These are phyloP conservation scores for Neodiprion pinetum DNA, from an alignment of 1,140 invertebrate genomes.

Conservation along the genomic window DNA sequence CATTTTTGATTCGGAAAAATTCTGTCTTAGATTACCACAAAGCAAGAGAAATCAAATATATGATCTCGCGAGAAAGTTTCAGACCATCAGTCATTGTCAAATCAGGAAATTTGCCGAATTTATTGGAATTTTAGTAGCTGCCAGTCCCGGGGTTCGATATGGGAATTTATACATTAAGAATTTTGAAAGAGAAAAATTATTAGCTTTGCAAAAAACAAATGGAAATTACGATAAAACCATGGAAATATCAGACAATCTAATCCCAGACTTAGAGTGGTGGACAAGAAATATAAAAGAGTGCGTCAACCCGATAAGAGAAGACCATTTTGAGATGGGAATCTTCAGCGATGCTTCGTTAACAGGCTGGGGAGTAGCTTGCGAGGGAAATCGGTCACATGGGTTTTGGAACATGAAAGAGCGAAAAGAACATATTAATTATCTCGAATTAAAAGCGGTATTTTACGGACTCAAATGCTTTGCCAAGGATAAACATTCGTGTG, in stretches of 20 bases:
- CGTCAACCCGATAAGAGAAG: slow-evolving; percentile 24
- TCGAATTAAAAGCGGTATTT: too few relatives aligned
- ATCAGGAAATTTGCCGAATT: slow-evolving; percentile 34
- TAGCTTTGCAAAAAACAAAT: slow-evolving; percentile 21
- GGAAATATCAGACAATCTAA: slow-evolving; percentile 13
- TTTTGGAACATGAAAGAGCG: slow-evolving; percentile 32
- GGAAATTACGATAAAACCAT: slow-evolving; percentile 20
- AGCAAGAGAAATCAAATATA: slow-evolving; percentile 20
- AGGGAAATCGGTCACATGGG: slow-evolving; percentile 29
- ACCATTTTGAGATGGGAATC: slow-evolving; percentile 31
- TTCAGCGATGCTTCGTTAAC: slow-evolving; percentile 38
- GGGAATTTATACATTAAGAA: slow-evolving; percentile 30
- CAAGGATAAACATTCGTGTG: too few relatives aligned
- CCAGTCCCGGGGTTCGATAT: slow-evolving; percentile 28
- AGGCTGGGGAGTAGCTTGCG: slow-evolving; percentile 35
- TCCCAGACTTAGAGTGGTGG: slow-evolving; percentile 36
- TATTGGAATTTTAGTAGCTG: slow-evolving; percentile 27
- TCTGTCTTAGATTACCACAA: slow-evolving; percentile 18
- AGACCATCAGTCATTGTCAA: slow-evolving; percentile 17
- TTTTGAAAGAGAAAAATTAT: slow-evolving; percentile 30
- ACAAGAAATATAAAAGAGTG: slow-evolving; percentile 22
- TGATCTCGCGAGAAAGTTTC: slow-evolving; percentile 15
- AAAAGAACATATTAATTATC: slow-evolving; percentile 21
- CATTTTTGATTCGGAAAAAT: slow-evolving; percentile 24
- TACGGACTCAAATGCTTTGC: too few relatives aligned